Evolutionary conservation across 2,888 invertebrate species (phyloP), one percentile per base, ranked within the genome.

Genomic region (Geophilus truncorum): DNA sequence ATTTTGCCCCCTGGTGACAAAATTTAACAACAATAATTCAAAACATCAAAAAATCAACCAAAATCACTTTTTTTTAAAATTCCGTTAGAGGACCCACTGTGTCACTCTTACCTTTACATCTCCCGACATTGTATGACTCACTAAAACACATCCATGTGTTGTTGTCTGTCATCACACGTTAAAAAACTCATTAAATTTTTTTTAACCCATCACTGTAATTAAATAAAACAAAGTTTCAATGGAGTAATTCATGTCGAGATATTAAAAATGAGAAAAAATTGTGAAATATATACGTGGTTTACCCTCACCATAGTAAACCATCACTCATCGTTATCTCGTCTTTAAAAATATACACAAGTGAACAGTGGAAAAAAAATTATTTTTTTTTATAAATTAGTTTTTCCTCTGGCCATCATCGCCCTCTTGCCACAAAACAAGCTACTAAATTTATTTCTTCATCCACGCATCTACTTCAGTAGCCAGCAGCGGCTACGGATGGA

Each of bases 361-460:
- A n/a, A n/a, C n/a, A n/a, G n/a, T n/a, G n/a, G n/a, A n/a, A n/a
- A n/a, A n/a, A 15, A 15, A 57, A 57, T 18, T 21, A 57, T 23
- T 57, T 57, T 57, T 57, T 57, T 51, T 51, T 51, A 4, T 57
- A 9, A 57, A 57, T 57, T 57, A 57, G 15, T 57, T 57, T 57
- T 57, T 57, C 57, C 57, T 57, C 57, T 57, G 57, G 23, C 21
- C 57, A 57, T 57, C 57, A 57, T 57, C 57, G 57, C 57, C 57
- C 57, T 57, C 57, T 57, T 57, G 57, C 57, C 57, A 21, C 57
- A 57, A 57, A 57, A 57, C 57, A 57, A 57, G 57, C 57, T 57
- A 57, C 57, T 57, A 57, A 57, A 57, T 57, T 57, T 57, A 57
- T 57, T 57, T 40, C 57, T 23, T 7, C 21, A 57, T 57, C 57